Evolutionary conservation across 2,797 vertebrate genomes (phyloP), one percentile per base, ranked within the genome.

Genomic region (Leuciscus waleckii): DNA sequence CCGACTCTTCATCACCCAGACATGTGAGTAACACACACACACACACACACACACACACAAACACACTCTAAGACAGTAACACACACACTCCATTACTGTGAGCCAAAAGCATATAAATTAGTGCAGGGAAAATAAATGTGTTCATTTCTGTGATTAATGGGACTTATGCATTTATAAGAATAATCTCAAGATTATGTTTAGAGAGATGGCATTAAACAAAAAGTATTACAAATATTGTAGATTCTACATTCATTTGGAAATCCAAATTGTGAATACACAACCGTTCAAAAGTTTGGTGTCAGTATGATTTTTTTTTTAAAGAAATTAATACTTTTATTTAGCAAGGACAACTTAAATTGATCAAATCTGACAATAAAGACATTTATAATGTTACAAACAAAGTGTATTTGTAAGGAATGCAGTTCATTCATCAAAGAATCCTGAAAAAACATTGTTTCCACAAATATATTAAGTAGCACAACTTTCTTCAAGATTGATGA

Each of bases 1-100:
- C 98, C 85, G 98, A 99, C 95, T 99, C 98, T 90, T 99, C 98
- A 87, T 99, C 98, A 74, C 98, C 98, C 85, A 95, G 98, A 94
- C 98, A 99, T 89, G 98, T 99, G 95, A 97, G 98, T 97, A 63
- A 6, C 8, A 26, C 35, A 26, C 43, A 21, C 26, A 51, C 6
- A 3, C 7, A 7, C 35, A 26, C 41, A 19, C n/a, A 51, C n/a
- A 67, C 56, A 73, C 5, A 2, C 6, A 16, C 32, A 26, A 13
- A 17, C 16, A 37, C n/a, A 54, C 43, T 35, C 19, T 65, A 75
- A 65, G 21, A 37, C 13, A 63, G 9, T 63, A 49, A 37, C 23
- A 61, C 19, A 56, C 7, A 58, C 9, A 29, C 43, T 16, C 11
- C 2, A 70, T 61, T 26, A 61, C 5, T 29, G 7, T 63, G 2